Evolutionary conservation across 2,888 invertebrate genomes (phyloP), one percentile per base, ranked within the genome.

Genomic region (Dolichopus griseipennis): DNA sequence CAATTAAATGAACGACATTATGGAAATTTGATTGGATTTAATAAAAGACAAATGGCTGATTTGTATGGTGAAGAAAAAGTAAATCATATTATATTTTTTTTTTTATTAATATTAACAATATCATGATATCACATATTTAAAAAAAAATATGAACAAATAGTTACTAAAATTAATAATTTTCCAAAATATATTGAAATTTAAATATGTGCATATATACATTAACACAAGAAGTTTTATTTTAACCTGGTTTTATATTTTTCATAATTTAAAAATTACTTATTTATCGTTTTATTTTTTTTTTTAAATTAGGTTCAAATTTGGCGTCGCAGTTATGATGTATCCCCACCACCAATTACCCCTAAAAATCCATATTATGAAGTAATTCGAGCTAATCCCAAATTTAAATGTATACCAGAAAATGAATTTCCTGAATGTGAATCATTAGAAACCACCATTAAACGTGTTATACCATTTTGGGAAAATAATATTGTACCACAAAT

Each of bases 401-500:
- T 93, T 73, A 86, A 86, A 22, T 83, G 84, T 61, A 87, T 88
- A 72, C 92, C 90, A 7, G 82, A 84, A 0, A 87, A 87, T 1
- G 87, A 91, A 73, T 93, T 94, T 77, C 94, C 94, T 0, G 88
- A 86, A 84, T 88, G 86, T 72, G 94, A 94, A 79, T 93, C 93
- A 22, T 82, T 94, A 68, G 90, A 92, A 76, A 83, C 92, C 66
- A 92, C 92, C 2, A 91, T 92, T 78, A 87, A 88, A 70, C 85
- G 94, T 65, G 91, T 92, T 3, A 81, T 92, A 73, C 95, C 95
- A 0, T 93, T 90, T 77, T 96, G 95, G 90, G 91, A 93, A 78
- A 83, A 91, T 76, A 85, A 88, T 64, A 88, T 97, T 81, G 87
- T 94, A 75, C 69, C 71, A 2, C 71, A 74, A 70, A 85, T 93